phyloP scores from a whole-genome alignment of 1,140 invertebrate genomes.

The Cydia strobilella region DNA sequence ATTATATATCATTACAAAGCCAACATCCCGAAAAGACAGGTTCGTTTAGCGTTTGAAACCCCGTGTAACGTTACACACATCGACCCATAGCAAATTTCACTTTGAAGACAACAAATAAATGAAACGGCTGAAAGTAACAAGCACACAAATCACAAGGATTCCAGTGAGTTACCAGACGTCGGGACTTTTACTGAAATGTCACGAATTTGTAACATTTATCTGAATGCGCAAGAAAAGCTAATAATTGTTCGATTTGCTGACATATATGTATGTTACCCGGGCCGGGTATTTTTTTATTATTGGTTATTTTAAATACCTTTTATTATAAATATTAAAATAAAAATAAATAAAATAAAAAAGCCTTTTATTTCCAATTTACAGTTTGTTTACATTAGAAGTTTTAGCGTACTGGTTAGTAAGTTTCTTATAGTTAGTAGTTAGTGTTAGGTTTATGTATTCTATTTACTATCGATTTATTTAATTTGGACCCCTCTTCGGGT shows the following conservation, averaged over 20 bases:
- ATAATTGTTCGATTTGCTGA: background rate
- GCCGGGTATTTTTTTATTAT: too few species aligned
- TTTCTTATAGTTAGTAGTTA: too few species aligned
- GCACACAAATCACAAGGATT: conserved; percentile 25
- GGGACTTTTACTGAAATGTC: background rate
- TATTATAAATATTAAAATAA: too few species aligned
- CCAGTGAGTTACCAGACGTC: background rate
- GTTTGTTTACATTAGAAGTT: too few species aligned
- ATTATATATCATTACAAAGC: conserved; percentile 8
- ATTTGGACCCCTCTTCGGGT: too few species aligned
- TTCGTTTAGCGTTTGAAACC: conserved; percentile 9
- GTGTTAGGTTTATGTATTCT: too few species aligned
- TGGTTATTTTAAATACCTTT: too few species aligned
- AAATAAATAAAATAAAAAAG: too few species aligned
- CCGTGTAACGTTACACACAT: conserved; percentile 14
- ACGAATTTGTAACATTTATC: background rate
- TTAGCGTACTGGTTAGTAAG: too few species aligned
- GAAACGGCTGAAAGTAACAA: conserved; percentile 20
- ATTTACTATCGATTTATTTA: too few species aligned
- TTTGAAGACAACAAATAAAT: conserved; percentile 32
- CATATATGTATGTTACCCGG: background rate
- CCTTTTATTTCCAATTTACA: too few species aligned
- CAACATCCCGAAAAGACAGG: conserved; percentile 10
- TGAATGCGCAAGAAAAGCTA: background rate
- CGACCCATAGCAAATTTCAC: conserved; percentile 27